phyloP scores from a whole-genome alignment of 2,888 invertebrate species.

The Andrena dorsata region DNA sequence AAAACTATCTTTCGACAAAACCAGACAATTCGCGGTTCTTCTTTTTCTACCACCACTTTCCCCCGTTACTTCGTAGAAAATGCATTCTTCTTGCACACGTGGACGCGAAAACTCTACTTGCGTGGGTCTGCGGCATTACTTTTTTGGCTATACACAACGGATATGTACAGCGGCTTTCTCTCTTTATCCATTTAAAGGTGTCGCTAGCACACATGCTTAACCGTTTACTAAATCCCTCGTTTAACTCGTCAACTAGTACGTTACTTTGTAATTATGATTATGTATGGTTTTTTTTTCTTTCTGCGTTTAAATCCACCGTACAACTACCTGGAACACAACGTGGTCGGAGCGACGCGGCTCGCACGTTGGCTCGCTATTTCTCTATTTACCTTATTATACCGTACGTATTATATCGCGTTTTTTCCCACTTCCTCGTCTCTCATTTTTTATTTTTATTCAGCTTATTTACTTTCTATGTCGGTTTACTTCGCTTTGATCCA shows the following conservation, averaged over 20 bases:
- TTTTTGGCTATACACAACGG: slow-evolving; percentile 66
- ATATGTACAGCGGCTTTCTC: slow-evolving; percentile 70
- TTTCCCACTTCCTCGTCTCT: slow-evolving; percentile 7
- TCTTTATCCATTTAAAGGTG: slow-evolving; percentile 51
- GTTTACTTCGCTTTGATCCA: slow-evolving; percentile 73
- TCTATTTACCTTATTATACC: slow-evolving; percentile 60
- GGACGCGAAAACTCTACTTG: slow-evolving; percentile 63
- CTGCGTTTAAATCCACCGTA: slow-evolving; percentile 74
- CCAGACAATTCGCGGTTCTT: slow-evolving; percentile 7
- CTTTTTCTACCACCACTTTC: slow-evolving; percentile 25
- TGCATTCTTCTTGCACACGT: slow-evolving; percentile 45
- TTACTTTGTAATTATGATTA: slow-evolving; percentile 75
- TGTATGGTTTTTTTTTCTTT: slow-evolving; percentile 66
- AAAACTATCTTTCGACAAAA: neutral
- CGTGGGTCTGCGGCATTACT: slow-evolving; percentile 53
- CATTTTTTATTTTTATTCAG: slow-evolving; percentile 42
- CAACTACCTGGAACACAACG: slow-evolving; percentile 82
- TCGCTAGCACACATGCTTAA: slow-evolving; percentile 60
- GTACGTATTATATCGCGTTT: slow-evolving; percentile 61
- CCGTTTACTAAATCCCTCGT: slow-evolving; percentile 60
- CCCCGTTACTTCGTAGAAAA: slow-evolving; percentile 52
- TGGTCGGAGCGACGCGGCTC: slow-evolving; percentile 81
- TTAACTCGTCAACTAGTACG: slow-evolving; percentile 66
- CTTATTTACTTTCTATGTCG: slow-evolving; percentile 80
- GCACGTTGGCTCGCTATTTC: slow-evolving; percentile 79